Evolutionary conservation across 2,888 invertebrate species (phyloP).

Genomic region (Caenorhabditis becei): DNA sequence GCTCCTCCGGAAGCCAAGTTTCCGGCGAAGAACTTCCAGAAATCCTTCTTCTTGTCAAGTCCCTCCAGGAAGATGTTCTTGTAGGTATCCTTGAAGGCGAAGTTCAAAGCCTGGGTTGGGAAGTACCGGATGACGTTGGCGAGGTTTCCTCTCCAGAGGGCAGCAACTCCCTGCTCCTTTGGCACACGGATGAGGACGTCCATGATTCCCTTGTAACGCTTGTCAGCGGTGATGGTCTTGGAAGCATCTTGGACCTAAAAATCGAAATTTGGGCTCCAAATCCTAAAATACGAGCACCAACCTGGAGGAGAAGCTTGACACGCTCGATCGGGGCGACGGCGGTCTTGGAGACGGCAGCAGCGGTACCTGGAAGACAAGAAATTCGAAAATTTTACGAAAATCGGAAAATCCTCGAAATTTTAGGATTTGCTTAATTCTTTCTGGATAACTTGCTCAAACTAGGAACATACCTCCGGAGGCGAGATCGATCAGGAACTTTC

Average conservation of each 20-base stretch:
- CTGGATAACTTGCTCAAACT: background rate
- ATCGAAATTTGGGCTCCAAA: conserved; percentile 2
- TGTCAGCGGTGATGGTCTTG: conserved; percentile 73
- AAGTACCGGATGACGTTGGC: conserved; percentile 86
- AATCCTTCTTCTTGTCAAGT: conserved; percentile 91
- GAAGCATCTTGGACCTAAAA: conserved; percentile 80
- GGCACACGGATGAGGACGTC: conserved; percentile 77
- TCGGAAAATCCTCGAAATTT: conserved; percentile 11
- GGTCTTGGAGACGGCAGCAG: conserved; percentile 93
- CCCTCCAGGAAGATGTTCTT: conserved; percentile 75
- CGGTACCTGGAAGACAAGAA: conserved; percentile 71
- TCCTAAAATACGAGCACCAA: conserved; percentile 87
- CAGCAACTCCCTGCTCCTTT: conserved; percentile 81
- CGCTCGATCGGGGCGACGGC: conserved; percentile 95
- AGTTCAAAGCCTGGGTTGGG: conserved; percentile 94
- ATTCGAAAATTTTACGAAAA: conserved; percentile 5
- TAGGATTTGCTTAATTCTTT: conserved; percentile 10
- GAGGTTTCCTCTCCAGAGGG: conserved; percentile 83
- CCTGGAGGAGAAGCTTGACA: conserved; percentile 86
- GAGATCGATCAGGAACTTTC: conserved; percentile 79
- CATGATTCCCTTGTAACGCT: conserved; percentile 79
- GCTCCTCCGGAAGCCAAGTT: conserved; percentile 95
- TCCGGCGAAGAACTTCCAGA: conserved; percentile 86
- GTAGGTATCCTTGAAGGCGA: conserved; percentile 86
- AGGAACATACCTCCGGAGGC: conserved; percentile 75